phyloP scores from a whole-genome alignment of 2,888 invertebrate genomes.

The Heliothis peltigera region DNA sequence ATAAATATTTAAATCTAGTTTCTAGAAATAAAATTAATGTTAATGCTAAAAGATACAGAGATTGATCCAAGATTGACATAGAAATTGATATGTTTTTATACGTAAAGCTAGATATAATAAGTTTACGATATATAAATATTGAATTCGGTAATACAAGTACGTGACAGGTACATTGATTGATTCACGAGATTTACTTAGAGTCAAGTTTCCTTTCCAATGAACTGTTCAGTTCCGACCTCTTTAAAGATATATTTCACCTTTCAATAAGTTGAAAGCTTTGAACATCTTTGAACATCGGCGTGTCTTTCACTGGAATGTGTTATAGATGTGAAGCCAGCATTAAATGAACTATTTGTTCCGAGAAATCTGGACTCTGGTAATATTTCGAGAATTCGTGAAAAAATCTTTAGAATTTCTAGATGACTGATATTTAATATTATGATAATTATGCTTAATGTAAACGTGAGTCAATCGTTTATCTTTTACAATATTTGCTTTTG shows the following conservation, averaged over 20 bases:
- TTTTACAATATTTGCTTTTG: too few relatives aligned
- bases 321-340: constrained; percentile 57
- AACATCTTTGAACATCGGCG: constrained; percentile 60
- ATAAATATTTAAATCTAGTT: neutral
- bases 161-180: constrained; percentile 15
- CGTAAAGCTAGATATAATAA: neutral
- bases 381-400: constrained; percentile 24
- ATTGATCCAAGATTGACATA: neutral
- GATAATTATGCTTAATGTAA: neutral
- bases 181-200: constrained; percentile 17
- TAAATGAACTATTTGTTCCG: constrained; percentile 46
- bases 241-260: constrained; percentile 58
- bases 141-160: neutral
- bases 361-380: neutral
- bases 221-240: constrained; percentile 27
- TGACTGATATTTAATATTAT: neutral
- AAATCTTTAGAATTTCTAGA: constrained; percentile 9
- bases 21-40: neutral
- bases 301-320: constrained; percentile 60
- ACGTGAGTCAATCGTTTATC: too few relatives aligned
- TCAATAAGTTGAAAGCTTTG: constrained; percentile 60
- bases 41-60: neutral
- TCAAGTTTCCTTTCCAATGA: constrained; percentile 25
- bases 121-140: neutral
- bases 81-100: neutral